Percentiles rank a stretch among this genome's conserved stretches.
These are phyloP conservation scores for Hypotaenidia philippensis DNA, from an alignment of 2,797 vertebrate genomes.

Conservation along the genomic window DNA sequence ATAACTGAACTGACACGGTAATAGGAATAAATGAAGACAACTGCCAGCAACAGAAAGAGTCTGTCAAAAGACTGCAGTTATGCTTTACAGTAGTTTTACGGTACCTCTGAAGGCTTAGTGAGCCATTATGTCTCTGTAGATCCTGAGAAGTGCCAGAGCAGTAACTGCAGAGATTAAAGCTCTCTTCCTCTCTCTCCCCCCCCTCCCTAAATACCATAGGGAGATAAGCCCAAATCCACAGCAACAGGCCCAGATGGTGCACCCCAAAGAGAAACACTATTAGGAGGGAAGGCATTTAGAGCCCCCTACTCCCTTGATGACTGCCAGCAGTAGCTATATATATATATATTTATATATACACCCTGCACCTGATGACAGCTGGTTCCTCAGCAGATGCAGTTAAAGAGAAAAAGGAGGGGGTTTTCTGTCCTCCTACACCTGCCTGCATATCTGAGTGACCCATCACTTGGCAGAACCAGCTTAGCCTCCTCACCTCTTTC, in stretches of 20 bases:
- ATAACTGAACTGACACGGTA: slow-evolving; percentile 4
- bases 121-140: not conserved
- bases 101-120: not conserved
- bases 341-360: too few relatives aligned
- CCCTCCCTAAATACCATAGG: not conserved
- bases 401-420: not conserved
- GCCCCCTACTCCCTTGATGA: not conserved
- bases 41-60: not conserved
- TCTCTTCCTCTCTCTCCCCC: not conserved
- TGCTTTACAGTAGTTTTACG: not conserved
- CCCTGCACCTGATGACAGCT: not conserved
- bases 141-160: not conserved
- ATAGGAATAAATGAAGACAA: not conserved
- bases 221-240: not conserved
- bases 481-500: not conserved
- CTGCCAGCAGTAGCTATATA: not conserved
- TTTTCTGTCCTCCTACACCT: not conserved
- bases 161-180: not conserved
- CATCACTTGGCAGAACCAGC: not conserved
- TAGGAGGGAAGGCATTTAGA: not conserved
- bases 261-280: not conserved
- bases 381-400: not conserved
- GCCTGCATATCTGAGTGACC: not conserved
- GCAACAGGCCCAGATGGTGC: not conserved
- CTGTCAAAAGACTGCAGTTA: not conserved